phyloP scores from a whole-genome alignment of 1,140 invertebrate genomes.

The Drosophila eugracilis region DNA sequence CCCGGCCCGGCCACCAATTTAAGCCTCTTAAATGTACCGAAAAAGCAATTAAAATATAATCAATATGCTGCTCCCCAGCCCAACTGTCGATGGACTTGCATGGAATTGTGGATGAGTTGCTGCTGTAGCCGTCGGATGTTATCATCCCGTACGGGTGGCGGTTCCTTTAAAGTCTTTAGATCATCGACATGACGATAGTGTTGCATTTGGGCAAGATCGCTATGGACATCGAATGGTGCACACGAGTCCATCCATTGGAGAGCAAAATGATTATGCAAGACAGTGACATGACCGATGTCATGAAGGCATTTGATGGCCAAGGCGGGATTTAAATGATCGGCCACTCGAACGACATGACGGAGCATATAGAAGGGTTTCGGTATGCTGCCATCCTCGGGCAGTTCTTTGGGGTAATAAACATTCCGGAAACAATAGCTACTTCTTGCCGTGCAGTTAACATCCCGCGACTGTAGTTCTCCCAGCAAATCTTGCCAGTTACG shows the following conservation, averaged over 20 bases:
- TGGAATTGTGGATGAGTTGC: conserved; percentile 23
- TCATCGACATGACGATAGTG: conserved; percentile 92
- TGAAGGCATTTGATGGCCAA: conserved; percentile 97
- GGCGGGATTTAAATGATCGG: conserved; percentile 93
- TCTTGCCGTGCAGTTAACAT: conserved; percentile 63
- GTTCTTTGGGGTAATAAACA: conserved; percentile 93
- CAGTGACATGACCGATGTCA: conserved; percentile 92
- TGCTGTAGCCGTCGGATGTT: conserved; percentile 60
- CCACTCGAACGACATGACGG: conserved; percentile 94
- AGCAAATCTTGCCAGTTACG: conserved; percentile 37
- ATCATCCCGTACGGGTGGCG: conserved; percentile 36
- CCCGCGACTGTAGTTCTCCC: not conserved
- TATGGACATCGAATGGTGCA: conserved; percentile 91
- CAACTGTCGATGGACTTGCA: conserved; percentile 26
- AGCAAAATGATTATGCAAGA: conserved; percentile 96
- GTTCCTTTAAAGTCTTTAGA: not conserved
- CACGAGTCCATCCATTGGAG: conserved; percentile 92
- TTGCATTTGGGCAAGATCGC: conserved; percentile 92
- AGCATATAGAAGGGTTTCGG: conserved; percentile 95
- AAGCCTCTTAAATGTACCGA: conserved; percentile 47
- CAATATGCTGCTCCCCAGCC: conserved; percentile 38
- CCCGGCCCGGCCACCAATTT: conserved; percentile 6
- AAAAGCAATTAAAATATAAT: conserved; percentile 66
- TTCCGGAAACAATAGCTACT: conserved; percentile 94
- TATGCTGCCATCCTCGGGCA: conserved; percentile 90